A percentile compares a stretch with the other conserved stretches of the same genome.
Evolutionary conservation across 2,797 vertebrate genomes (phyloP).

Genomic region (Scyliorhinus canicula): DNA sequence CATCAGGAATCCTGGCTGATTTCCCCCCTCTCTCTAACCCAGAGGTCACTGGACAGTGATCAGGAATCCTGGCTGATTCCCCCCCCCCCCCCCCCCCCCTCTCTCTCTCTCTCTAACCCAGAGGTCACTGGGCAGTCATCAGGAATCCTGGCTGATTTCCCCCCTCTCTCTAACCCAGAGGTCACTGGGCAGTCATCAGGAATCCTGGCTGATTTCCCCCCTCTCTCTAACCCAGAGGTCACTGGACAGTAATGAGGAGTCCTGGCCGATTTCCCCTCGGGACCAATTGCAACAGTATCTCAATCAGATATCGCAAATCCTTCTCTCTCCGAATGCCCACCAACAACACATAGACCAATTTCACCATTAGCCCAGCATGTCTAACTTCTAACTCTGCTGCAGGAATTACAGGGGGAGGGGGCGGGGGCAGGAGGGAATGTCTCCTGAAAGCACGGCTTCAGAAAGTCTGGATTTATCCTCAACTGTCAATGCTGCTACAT

Average conservation of each 20-base stretch:
- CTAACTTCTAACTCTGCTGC: not conserved
- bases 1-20: not conserved
- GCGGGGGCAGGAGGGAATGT: too few relatives aligned
- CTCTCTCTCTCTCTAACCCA: too few relatives aligned
- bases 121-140: too few relatives aligned
- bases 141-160: too few relatives aligned
- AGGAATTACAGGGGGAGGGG: not conserved
- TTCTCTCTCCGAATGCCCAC: too few relatives aligned
- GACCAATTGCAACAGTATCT: not conserved
- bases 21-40: too few relatives aligned
- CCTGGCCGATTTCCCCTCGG: not conserved
- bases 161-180: too few relatives aligned
- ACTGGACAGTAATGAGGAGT: not conserved
- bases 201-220: too few relatives aligned
- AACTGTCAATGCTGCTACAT: not conserved
- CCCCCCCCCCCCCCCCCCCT: too few relatives aligned
- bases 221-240: not conserved
- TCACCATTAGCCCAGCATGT: not conserved
- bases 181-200: too few relatives aligned
- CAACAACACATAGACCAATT: not conserved
- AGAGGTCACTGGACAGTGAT: not conserved
- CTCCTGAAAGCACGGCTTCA: not conserved
- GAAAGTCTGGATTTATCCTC: not conserved
- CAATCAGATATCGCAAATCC: not conserved
- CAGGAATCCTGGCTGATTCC: not conserved